Conservation (phyloP, 2,797 vertebrate genomes). For the Sebastes nivosus region DNA sequence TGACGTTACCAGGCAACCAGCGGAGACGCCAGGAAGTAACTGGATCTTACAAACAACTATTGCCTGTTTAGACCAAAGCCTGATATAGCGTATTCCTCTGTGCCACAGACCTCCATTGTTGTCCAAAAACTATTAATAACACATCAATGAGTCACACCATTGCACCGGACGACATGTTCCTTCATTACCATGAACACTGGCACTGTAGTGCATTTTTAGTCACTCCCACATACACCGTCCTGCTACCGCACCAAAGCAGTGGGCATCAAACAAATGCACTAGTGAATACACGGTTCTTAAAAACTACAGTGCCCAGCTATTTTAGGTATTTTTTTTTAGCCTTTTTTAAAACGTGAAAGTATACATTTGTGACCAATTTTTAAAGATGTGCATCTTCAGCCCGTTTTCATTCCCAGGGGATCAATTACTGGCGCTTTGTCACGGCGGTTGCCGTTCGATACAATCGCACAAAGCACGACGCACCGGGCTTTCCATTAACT, state of each 20-base stretch:
- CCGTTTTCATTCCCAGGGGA: no score
- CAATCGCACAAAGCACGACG: no score
- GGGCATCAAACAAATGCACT: neutral
- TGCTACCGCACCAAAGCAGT: neutral
- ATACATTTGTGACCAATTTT: neutral
- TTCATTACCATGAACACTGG: slow-evolving; percentile 7
- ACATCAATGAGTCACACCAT: slow-evolving; percentile 11
- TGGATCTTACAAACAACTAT: neutral
- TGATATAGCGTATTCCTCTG: neutral
- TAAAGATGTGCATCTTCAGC: neutral
- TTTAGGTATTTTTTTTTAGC: neutral
- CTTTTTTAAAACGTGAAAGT: neutral
- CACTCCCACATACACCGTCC: neutral
- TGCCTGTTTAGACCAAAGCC: neutral
- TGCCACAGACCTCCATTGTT: neutral
- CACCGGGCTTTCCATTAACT: no score
- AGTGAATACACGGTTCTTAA: neutral
- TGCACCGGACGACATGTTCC: neutral
- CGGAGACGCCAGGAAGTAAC: neutral
- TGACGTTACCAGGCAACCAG: neutral
- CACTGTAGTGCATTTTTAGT: neutral
- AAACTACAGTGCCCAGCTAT: neutral
- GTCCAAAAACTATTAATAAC: neutral
- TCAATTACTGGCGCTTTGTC: no score
- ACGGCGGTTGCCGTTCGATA: no score